A percentile compares a stretch with the other conserved stretches of the same genome.
Evolutionary conservation across 2,888 invertebrate genomes (phyloP).

Genomic region (Nomada fabriciana): DNA sequence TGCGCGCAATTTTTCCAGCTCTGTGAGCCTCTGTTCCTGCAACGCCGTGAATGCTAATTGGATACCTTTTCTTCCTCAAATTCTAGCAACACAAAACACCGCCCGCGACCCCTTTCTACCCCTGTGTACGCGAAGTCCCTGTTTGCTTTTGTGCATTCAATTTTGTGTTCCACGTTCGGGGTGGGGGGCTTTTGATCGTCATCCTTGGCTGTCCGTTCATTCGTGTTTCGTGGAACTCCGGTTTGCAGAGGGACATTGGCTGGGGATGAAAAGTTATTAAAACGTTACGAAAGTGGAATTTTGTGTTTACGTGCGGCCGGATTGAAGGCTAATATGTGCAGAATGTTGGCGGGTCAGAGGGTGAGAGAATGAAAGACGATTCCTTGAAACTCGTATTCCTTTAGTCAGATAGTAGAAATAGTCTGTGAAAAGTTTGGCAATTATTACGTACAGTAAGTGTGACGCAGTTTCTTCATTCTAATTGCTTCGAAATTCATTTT

Average conservation of each 20-base stretch:
- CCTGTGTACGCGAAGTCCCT: background rate
- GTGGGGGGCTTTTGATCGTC: background rate
- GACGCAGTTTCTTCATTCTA: too few relatives aligned
- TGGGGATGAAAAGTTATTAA: background rate
- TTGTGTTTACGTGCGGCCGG: background rate
- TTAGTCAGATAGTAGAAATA: too few relatives aligned
- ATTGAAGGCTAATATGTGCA: background rate
- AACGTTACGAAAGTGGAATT: background rate
- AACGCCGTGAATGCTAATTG: constrained; percentile 5
- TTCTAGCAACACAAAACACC: background rate
- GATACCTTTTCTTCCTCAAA: constrained; percentile 14
- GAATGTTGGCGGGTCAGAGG: background rate
- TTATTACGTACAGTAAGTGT: too few relatives aligned
- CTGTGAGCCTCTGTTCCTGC: background rate
- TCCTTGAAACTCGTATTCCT: too few relatives aligned
- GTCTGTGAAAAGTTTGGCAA: too few relatives aligned
- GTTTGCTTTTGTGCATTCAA: background rate
- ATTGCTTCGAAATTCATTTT: too few relatives aligned
- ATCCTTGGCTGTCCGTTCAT: background rate
- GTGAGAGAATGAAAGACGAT: background rate
- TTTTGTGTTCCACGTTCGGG: background rate
- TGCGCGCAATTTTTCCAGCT: background rate
- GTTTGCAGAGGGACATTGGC: background rate
- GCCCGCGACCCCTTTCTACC: background rate
- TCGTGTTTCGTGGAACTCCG: background rate